Evolutionary conservation across 2,113 vertebrate species (phyloP), one percentile per base, ranked within the genome.

Genomic region (Mesocricetus auratus): DNA sequence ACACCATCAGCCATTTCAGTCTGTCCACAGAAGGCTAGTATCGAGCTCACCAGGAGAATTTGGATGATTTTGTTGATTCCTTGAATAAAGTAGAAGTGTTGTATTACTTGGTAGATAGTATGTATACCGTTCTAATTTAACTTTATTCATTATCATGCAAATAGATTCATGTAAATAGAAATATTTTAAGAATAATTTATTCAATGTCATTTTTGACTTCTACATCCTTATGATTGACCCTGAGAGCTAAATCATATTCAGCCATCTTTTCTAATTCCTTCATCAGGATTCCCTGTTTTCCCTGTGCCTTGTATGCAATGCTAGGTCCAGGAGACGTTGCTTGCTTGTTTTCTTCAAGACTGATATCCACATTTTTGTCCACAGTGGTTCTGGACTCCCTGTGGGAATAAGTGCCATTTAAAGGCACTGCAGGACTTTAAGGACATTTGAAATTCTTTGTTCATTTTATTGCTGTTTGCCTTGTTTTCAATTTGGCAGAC

Each of bases 381-480:
- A 53, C 31, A 60, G 21, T 73, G n/a, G 7, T 73, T 94, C 13
- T 56, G 21, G 60, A 64, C 47, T 81, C 47, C n/a, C 17, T 89
- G 7, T 91, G 47, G 86, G 24, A 82, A 16, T 9, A 69, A 56
- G 7, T 3, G 82, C 26, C 24, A 22, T 47, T 95, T 66, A 75
- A 39, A 26, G 33, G 21, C 79, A n/a, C 69, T 77, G 33, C 26
- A 42, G 12, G 39, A 7, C 77, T 95, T 73, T 88, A 74, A 69
- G 94, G 62, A 10, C 58, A 89, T 90, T 97, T 96, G 29, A 79
- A 91, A 66, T 89, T 92, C 81, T 73, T 87, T 87, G 22, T 87
- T 79, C 31, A 66, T 64, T 66, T 96, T 74, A 71, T 45, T 95
- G 50, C 53, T 95, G 10, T 47, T 71, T 92, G 82, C n/a, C 16